Conservation (phyloP, 2,888 invertebrate genomes). For the Deilephila elpenor region DNA sequence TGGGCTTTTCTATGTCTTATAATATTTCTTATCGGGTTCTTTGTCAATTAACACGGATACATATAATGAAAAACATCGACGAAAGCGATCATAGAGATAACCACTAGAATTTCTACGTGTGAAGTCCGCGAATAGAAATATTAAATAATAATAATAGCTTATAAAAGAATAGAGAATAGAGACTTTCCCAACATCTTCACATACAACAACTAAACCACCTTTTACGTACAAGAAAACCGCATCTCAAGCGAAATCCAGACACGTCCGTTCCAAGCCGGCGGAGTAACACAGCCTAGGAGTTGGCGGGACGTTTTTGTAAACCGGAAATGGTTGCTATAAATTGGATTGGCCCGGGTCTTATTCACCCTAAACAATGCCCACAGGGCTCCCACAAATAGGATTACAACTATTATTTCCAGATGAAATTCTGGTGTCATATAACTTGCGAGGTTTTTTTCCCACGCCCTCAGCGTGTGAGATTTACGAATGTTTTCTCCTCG, state of each 20-base stretch:
- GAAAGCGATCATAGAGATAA: too few species aligned
- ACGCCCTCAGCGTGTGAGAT: conserved; percentile 17
- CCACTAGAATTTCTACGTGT: too few species aligned
- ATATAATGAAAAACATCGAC: too few species aligned
- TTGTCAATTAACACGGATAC: too few species aligned
- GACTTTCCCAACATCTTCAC: too few species aligned
- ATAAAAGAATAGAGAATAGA: too few species aligned
- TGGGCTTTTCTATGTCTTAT: neutral
- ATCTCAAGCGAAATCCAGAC: too few species aligned
- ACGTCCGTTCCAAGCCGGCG: neutral
- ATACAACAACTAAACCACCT: too few species aligned
- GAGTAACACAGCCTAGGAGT: neutral
- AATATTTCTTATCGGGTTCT: neutral
- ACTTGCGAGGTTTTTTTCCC: conserved; percentile 31
- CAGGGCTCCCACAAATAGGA: conserved; percentile 28
- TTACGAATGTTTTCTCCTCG: neutral
- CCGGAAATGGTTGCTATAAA: conserved; percentile 47
- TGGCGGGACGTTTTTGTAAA: conserved; percentile 34
- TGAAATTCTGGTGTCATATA: conserved; percentile 27
- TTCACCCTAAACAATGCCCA: conserved; percentile 43
- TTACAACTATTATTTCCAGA: conserved; percentile 37
- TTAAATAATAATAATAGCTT: too few species aligned
- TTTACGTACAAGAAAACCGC: neutral
- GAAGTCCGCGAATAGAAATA: too few species aligned
- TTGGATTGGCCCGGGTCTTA: conserved; percentile 40